Percentiles rank a stretch among this genome's conserved stretches.
phyloP scores from a whole-genome alignment of 2,113 vertebrate genomes.

The Tragelaphus imberbis region DNA sequence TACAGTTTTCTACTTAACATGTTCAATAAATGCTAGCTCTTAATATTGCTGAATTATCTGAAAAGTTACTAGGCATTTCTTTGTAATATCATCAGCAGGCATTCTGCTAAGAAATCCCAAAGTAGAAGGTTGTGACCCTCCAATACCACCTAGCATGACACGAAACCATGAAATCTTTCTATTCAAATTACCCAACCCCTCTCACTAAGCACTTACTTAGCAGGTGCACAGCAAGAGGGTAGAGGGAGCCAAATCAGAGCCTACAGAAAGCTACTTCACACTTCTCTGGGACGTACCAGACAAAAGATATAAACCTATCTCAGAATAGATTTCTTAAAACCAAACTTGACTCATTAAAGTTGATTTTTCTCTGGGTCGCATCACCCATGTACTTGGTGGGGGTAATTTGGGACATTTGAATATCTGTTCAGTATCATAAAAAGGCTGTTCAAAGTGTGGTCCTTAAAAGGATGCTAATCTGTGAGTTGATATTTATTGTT shows the following conservation, averaged over 20 bases:
- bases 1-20: not conserved
- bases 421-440: not conserved
- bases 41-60: not conserved
- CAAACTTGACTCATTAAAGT: not conserved
- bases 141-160: not conserved
- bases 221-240: not conserved
- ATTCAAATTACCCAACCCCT: not conserved
- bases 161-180: not conserved
- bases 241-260: not conserved
- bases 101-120: not conserved
- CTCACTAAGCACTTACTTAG: not conserved
- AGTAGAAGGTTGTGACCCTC: not conserved
- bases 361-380: not conserved
- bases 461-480: not conserved
- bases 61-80: not conserved
- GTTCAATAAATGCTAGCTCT: not conserved
- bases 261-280: not conserved
- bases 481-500: not conserved
- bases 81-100: not conserved
- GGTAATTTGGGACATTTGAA: not conserved
- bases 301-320: not conserved
- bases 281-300: not conserved
- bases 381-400: not conserved
- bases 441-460: not conserved
- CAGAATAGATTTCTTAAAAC: not conserved